Evolutionary conservation across 1,140 invertebrate genomes (phyloP), one percentile per base, ranked within the genome.

Genomic region (Trachymyrmex septentrionalis): DNA sequence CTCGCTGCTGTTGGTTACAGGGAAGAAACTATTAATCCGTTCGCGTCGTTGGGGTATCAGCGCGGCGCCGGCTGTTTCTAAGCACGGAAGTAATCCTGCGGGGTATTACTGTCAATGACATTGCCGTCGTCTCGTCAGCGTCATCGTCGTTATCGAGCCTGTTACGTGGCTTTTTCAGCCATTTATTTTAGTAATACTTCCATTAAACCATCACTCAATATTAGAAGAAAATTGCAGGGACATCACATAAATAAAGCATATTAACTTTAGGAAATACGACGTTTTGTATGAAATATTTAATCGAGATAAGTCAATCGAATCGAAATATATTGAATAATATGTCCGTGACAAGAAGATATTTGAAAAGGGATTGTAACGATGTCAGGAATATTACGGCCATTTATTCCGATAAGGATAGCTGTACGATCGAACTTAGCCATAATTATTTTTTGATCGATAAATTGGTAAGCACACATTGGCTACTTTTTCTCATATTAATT

Each of bases 21-120:
- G 34, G 61, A 87, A 85, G 73, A 80, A 87, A 87, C 72, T 85
- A 80, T 90, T 89, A 89, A 90, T 90, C 87, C 85, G 44, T 75
- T 90, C 69, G 59, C 77, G 27, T 63, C 38, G 76, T 48, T 30
- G 21, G 21, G 24, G 30, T 89, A 90, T 90, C 85, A 89, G 27
- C 78, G 34, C 59, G 10, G 78, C 75, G 2, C 78, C 88, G 63
- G 78, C 78, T 90, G 88, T 57, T 90, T 63, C 73, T 76, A 87
- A 89, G 88, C 85, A 21, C 85, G 27, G 61, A 87, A 90, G 73
- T 90, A 90, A 90, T 90, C 80, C 88, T 38, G 5, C 50, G 16
- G 30, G 64, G 67, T 75, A 87, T 90, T 90, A 89, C 24, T 34
- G 72, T 85, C 38, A 21, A 16, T 24, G 48, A 57, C 67, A 30